Base-by-base conservation (phyloP, 2,113 vertebrate species). In the Clarias batrachus region DNA sequence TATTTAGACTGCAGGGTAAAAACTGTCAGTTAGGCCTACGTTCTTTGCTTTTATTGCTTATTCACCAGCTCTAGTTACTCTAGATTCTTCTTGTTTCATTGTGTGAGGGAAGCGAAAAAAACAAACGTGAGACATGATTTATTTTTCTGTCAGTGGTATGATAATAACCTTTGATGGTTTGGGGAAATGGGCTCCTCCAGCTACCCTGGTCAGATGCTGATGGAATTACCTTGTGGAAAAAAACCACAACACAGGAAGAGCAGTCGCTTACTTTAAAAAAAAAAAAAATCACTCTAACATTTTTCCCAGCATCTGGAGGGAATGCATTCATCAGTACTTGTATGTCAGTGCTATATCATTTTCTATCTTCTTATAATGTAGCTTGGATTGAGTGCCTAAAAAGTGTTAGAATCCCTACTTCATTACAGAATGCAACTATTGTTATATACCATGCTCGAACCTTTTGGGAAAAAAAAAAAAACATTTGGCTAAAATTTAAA, bases 1-100 rank as follows among this genome's bases (percentile, higher is more conserved):
- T 91, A 91, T 94, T 93, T 77, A 37, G 87, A 86, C 92, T 90
- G 52, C 13, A 83, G 90, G 90, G 88, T 71, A 59, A 70, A 89
- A 84, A 73, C 83, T 87, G 86, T 87, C 66, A 88, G 60, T 79
- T 30, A 80, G 52, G 65, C 1, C 65, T 4, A 41, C 52, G 41
- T 68, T 87, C 86, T 87, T 27, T 82, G 57, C 76, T 79, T 85
- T 66, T 60, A 81, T 81, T 68, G 37, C 84, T 74, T 87, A 60
- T 87, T 76, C 70, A 66, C 63, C 81, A 86, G 81, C 37, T 83
- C 62, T 52, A 71, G 62, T 33, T 25, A 16, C 77, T 87, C 78
- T 84, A 84, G 81, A 86, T 71, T 77, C 70, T 81, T 84, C 21
- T 33, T 86, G 77, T 65, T 85, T 66, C 62, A 57, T 82, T 52